Evolutionary conservation across 2,113 vertebrate species (phyloP).

Genomic region (Trichomycterus rosablanca): DNA sequence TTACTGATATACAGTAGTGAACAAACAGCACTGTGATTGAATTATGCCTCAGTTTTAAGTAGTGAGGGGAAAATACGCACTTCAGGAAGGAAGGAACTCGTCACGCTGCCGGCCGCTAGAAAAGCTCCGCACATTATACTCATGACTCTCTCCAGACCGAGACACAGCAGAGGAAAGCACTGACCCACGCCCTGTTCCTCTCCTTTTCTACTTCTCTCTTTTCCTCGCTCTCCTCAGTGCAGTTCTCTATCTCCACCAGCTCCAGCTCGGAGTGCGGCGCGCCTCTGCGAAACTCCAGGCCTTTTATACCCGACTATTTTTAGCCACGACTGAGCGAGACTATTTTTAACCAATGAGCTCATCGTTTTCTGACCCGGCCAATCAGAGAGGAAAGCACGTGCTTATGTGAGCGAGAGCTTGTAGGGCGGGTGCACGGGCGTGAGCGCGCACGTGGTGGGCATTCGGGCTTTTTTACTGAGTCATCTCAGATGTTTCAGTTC

Average conservation of each 20-base stretch:
- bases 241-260: conserved; percentile 1
- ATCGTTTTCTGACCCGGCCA: conserved; percentile 53
- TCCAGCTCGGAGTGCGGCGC: no score
- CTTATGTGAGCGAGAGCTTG: conserved; percentile 17
- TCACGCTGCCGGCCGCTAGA: conserved; percentile 56
- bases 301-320: conserved; percentile 74
- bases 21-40: no score
- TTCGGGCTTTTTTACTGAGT: no score
- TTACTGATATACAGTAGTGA: no score
- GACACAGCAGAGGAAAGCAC: no score
- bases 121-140: conserved; percentile 11
- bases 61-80: background rate
- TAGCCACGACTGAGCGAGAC: conserved; percentile 57
- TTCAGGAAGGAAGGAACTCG: conserved; percentile 62
- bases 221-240: background rate
- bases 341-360: conserved; percentile 77
- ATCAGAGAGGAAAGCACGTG: conserved; percentile 49
- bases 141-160: no score
- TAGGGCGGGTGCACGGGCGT: background rate
- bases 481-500: no score
- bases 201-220: no score
- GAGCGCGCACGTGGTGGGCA: no score
- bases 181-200: background rate
- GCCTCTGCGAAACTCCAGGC: conserved; percentile 5
- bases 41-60: background rate